Evolutionary conservation across 1,140 invertebrate genomes (phyloP).

Genomic region (Orius insidiosus): DNA sequence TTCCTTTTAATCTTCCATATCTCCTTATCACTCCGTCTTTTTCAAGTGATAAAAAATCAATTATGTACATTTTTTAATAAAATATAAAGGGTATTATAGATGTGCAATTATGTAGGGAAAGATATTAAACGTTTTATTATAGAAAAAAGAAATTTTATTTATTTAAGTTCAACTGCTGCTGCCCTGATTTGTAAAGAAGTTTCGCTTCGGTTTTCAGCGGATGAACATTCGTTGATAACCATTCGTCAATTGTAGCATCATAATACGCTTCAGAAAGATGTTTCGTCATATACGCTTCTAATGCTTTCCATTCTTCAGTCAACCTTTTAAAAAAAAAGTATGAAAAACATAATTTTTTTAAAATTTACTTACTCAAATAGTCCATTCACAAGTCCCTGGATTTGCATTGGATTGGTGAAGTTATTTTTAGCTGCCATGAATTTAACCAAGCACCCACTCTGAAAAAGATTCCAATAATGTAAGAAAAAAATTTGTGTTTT

Average conservation of each 20-base stretch:
- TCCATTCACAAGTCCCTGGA: conserved; percentile 35
- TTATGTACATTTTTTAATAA: conserved; percentile 3
- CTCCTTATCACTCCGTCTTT: not conserved
- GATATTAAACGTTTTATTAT: not conserved
- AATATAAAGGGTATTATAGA: not conserved
- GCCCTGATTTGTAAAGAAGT: conserved; percentile 4
- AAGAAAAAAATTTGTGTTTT: too few species aligned
- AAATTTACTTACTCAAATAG: conserved; percentile 34
- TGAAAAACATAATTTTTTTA: too few species aligned
- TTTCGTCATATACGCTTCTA: conserved; percentile 33
- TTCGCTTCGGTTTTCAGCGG: conserved; percentile 25
- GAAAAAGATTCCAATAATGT: too few species aligned
- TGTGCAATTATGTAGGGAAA: not conserved
- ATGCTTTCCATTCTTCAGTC: conserved; percentile 30
- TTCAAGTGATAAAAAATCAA: too few species aligned
- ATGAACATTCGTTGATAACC: conserved; percentile 33
- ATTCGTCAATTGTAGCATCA: conserved; percentile 33
- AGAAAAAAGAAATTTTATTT: conserved; percentile 4
- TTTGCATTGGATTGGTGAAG: conserved; percentile 46
- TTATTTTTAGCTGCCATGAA: conserved; percentile 45
- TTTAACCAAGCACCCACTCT: conserved; percentile 51
- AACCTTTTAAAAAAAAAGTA: too few species aligned
- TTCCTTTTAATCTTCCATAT: conserved; percentile 1
- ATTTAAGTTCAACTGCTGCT: conserved; percentile 3
- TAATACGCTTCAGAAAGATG: conserved; percentile 35